These are phyloP conservation scores for Styela clava DNA, from an alignment of 23 tunicate genomes.

Conservation along the genomic window DNA sequence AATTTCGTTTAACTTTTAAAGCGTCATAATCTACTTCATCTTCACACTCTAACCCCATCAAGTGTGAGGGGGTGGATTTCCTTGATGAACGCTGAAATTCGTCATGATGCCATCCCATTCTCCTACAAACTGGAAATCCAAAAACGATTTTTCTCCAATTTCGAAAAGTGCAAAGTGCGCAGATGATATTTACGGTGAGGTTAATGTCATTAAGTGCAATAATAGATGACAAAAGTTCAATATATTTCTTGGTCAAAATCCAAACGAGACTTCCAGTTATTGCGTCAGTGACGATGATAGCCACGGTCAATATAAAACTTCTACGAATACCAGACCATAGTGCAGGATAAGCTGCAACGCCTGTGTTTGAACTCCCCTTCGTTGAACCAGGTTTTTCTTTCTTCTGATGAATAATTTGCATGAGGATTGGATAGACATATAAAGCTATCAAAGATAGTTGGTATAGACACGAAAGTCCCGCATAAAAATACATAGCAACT, in stretches of 20 bases:
- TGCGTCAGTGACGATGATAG: conserved; percentile 23
- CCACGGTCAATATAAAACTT: conserved; percentile 23
- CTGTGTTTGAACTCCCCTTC: not conserved
- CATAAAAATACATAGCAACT: conserved; percentile 5
- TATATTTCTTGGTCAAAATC: conserved; percentile 18
- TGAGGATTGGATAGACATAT: conserved; percentile 29
- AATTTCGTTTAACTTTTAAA: not conserved
- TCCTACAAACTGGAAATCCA: conserved; percentile 24
- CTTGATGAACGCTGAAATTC: not conserved
- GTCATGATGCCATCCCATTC: conserved; percentile 5
- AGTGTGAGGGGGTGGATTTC: not conserved
- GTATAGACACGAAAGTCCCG: conserved; percentile 18
- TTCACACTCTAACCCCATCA: not conserved
- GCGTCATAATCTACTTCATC: not conserved
- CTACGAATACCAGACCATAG: conserved; percentile 29
- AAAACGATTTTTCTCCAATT: conserved; percentile 33
- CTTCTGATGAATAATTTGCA: not conserved
- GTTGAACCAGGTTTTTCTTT: not conserved
- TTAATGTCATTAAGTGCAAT: conserved; percentile 32
- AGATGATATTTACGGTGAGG: conserved; percentile 15
- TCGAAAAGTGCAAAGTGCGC: conserved; percentile 26
- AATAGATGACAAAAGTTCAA: conserved; percentile 14
- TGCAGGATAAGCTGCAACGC: conserved; percentile 12
- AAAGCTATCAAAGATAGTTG: conserved; percentile 33
- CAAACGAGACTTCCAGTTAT: not conserved